phyloP scores from a whole-genome alignment of 1,140 invertebrate genomes.

The Macrobrachium nipponense region DNA sequence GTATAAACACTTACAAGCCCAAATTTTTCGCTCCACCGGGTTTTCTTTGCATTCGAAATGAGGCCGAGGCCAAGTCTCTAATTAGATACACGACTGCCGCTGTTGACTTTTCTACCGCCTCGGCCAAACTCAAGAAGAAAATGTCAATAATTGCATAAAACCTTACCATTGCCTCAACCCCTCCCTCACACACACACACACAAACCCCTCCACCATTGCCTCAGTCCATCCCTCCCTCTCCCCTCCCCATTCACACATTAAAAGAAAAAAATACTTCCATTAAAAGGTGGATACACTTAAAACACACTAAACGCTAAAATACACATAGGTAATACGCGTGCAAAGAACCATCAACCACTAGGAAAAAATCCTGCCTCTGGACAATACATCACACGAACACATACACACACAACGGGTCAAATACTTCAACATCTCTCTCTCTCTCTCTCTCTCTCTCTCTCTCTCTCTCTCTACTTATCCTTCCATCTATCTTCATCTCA shows the following conservation, averaged over 20 bases:
- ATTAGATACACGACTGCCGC: slow-evolving; percentile 55
- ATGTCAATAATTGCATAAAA: slow-evolving; percentile 59
- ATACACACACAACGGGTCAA: no score
- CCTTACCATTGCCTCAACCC: slow-evolving; percentile 17
- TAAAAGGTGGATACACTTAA: no score
- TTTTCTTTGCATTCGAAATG: slow-evolving; percentile 60
- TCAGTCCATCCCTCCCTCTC: background rate
- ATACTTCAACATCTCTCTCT: background rate
- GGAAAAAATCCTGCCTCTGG: no score
- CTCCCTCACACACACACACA: background rate
- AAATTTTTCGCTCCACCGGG: slow-evolving; percentile 57
- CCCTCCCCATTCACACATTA: background rate
- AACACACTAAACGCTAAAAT: no score
- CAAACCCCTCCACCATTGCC: background rate
- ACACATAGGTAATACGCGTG: no score
- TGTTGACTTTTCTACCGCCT: slow-evolving; percentile 54
- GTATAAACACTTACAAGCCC: slow-evolving; percentile 57
- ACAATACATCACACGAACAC: no score
- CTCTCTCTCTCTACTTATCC: background rate
- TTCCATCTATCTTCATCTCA: background rate
- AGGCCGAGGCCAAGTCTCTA: slow-evolving; percentile 44
- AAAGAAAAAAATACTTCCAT: no score
- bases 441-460: no score
- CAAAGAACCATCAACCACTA: no score
- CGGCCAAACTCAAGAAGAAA: slow-evolving; percentile 55